Evolutionary conservation across 2,888 invertebrate species (phyloP).

Genomic region (Azorinus chamasolen): DNA sequence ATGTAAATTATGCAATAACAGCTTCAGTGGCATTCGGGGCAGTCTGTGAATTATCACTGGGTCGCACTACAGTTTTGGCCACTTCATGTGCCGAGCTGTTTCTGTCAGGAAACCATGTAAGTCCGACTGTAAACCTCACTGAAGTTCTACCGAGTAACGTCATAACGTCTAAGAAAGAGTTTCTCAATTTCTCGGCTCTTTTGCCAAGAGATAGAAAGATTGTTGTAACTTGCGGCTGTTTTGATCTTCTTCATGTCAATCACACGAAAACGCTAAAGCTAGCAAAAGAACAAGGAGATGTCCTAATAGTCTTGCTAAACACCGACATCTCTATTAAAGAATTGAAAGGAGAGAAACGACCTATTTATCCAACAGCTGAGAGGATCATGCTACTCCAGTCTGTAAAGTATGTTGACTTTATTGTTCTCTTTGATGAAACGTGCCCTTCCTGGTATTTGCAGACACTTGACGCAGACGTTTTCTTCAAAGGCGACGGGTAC

Average conservation of each 20-base stretch:
- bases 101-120: too few relatives aligned
- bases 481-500: slow-evolving; percentile 39
- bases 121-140: too few relatives aligned
- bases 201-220: neutral
- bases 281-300: slow-evolving; percentile 15
- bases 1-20: too few relatives aligned
- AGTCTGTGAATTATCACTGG: too few relatives aligned
- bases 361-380: slow-evolving; percentile 15
- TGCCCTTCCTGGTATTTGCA: slow-evolving; percentile 26
- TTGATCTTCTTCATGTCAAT: slow-evolving; percentile 18
- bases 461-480: slow-evolving; percentile 26
- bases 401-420: slow-evolving; percentile 35
- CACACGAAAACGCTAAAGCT: slow-evolving; percentile 9
- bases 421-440: slow-evolving; percentile 24
- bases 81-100: too few relatives aligned
- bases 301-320: slow-evolving; percentile 16
- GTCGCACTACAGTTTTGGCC: too few relatives aligned
- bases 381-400: slow-evolving; percentile 11
- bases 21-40: too few relatives aligned
- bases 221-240: slow-evolving; percentile 32
- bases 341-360: slow-evolving; percentile 19
- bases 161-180: too few relatives aligned
- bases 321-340: slow-evolving; percentile 16
- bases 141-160: too few relatives aligned
- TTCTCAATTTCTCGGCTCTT: too few relatives aligned